These are phyloP conservation scores for Timema cristinae DNA, from an alignment of 2,888 invertebrate genomes.

Conservation along the genomic window DNA sequence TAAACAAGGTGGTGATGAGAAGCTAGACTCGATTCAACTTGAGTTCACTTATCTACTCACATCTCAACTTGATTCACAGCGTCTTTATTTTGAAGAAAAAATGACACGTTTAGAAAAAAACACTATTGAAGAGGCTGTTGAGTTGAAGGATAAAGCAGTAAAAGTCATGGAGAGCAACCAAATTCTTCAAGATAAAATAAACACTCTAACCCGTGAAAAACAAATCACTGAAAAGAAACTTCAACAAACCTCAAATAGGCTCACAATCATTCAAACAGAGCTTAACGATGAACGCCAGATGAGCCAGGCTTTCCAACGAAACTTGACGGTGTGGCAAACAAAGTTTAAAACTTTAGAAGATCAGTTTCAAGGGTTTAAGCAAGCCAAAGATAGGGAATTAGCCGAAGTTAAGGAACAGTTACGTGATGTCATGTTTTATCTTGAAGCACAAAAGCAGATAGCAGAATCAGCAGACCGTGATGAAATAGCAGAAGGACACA, in stretches of 20 bases:
- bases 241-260: conserved; percentile 42
- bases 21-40: conserved; percentile 89
- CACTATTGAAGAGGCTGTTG: conserved; percentile 43
- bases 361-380: conserved; percentile 43
- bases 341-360: conserved; percentile 56
- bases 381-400: conserved; percentile 58
- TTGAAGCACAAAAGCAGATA: conserved; percentile 77
- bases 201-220: conserved; percentile 48
- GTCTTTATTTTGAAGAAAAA: conserved; percentile 85
- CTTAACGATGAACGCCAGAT: conserved; percentile 82
- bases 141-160: conserved; percentile 52
- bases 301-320: conserved; percentile 69
- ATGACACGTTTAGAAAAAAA: conserved; percentile 50
- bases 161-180: conserved; percentile 52
- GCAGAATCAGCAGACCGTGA: conserved; percentile 53
- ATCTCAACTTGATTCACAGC: conserved; percentile 90
- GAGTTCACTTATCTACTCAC: conserved; percentile 96
- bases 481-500: conserved; percentile 53
- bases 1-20: conserved; percentile 55
- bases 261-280: conserved; percentile 63
- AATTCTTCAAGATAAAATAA: conserved; percentile 65
- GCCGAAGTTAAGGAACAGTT: conserved; percentile 86
- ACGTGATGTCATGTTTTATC: conserved; percentile 93
- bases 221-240: conserved; percentile 32
- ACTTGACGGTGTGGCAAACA: conserved; percentile 69